Base-by-base conservation (phyloP, 2,888 invertebrate species). In the Copidosoma aretas region DNA sequence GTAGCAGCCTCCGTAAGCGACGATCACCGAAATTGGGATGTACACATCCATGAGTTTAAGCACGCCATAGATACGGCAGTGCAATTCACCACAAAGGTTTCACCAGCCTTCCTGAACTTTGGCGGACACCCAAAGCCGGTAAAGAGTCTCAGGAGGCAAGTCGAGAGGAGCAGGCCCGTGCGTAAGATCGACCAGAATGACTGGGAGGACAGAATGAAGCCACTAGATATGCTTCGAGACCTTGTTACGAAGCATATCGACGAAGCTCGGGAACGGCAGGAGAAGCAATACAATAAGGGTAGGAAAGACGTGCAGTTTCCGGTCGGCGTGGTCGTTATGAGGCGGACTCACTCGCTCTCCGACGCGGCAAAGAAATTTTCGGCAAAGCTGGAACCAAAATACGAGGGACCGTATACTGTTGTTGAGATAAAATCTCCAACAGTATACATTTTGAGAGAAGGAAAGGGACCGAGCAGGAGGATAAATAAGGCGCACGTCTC, bases 131-230 rank as follows among this genome's bases (percentile, higher is more conserved):
- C 62, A 2, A 12, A 17, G 4, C 62, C 62, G n/a, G 62, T 62
- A 39, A 32, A 52, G 1, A 53, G 62, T 17, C 19, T 62, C 21
- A 19, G 53, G 12, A 24, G 62, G 1, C 41, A 56, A 10, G 46
- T 63, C 0, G 56, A 63, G n/a, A 5, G 15, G 15, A 10, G 12
- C 1, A 8, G 17, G 1, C 53, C 12, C 1, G 15, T 32, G 2
- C n/a, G 15, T 0, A n/a, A 1, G 14, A 10, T 24, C 1, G 15
- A 54, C 1, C 24, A 32, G 19, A 49, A 49, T 1, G 24, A n/a
- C 10, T 71, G 71, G 64, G 21, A 19, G 14, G 25, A 65, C 12
- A 1, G 62, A 14, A 61, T 68, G 56, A 21, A 52, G 10, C 14
- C 58, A 3, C 46, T 69, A 22, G 46, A 61, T 1, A 59, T 41